phyloP scores from a whole-genome alignment of 2,888 invertebrate genomes.

The Acleris emargana region DNA sequence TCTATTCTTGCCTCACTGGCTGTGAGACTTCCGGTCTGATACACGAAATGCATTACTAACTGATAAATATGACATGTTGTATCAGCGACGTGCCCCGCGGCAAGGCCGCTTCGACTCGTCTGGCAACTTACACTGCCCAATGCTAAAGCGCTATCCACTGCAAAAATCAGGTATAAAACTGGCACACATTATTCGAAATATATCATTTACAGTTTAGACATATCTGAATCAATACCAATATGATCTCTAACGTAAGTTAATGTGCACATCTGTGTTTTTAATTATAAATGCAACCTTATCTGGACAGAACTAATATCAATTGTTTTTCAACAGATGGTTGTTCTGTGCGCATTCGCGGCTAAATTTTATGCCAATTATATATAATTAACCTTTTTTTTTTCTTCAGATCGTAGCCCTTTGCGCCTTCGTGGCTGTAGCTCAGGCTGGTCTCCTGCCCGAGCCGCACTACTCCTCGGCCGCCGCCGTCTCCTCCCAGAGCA shows the following conservation, averaged over 20 bases:
- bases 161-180: constrained; percentile 36
- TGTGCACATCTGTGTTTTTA: constrained; percentile 5
- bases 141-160: constrained; percentile 19
- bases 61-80: too few species aligned
- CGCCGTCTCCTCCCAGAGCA: constrained; percentile 64
- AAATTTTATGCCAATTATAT: too few species aligned
- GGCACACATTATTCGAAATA: constrained; percentile 11
- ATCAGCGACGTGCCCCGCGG: constrained; percentile 8
- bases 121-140: background rate
- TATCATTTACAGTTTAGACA: constrained; percentile 36
- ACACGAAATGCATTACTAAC: too few species aligned
- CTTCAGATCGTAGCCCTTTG: constrained; percentile 50
- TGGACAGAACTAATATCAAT: background rate
- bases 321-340: constrained; percentile 45
- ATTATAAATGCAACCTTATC: constrained; percentile 9
- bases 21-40: too few species aligned
- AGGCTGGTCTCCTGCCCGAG: constrained; percentile 52
- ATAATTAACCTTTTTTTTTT: too few species aligned
- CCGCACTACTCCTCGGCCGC: constrained; percentile 62
- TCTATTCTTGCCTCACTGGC: too few species aligned
- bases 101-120: constrained; percentile 3
- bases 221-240: constrained; percentile 35
- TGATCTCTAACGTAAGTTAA: constrained; percentile 47
- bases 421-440: constrained; percentile 49
- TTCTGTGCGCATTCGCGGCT: constrained; percentile 50